Evolutionary conservation across 2,888 invertebrate species (phyloP).

Genomic region (Drosophila tanythrix): DNA sequence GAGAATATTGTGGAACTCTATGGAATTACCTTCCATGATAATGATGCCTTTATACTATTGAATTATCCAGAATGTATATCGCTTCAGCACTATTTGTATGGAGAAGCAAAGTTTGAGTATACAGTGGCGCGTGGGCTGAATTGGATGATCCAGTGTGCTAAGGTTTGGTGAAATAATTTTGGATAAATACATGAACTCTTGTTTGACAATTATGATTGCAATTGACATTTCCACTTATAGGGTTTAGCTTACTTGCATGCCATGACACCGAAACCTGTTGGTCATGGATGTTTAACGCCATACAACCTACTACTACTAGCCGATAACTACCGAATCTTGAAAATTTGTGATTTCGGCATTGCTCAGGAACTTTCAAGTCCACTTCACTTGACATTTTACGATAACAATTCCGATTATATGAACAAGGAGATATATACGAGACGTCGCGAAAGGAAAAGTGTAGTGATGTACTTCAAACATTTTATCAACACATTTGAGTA

Average conservation of each 20-base stretch:
- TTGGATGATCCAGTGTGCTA: conserved; percentile 20
- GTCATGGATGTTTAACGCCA: not conserved
- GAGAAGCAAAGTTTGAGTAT: not conserved
- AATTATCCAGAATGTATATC: conserved; percentile 5
- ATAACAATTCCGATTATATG: not conserved
- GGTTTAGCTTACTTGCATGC: conserved; percentile 5
- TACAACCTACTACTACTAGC: not conserved
- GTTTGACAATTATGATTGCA: not conserved
- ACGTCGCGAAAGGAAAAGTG: rapidly evolving
- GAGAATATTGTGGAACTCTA: conserved; percentile 9
- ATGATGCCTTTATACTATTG: not conserved
- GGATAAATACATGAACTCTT: not conserved
- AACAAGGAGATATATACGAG: rapidly evolving
- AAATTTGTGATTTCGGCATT: conserved; percentile 2
- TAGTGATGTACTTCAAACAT: too few species aligned
- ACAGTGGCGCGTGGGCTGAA: not conserved
- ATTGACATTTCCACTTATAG: conserved; percentile 1
- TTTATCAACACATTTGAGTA: too few species aligned
- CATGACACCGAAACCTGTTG: not conserved
- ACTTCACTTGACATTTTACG: not conserved
- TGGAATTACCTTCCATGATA: not conserved
- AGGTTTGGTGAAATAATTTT: not conserved
- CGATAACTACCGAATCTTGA: not conserved
- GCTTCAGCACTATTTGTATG: conserved; percentile 14
- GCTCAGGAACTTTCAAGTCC: not conserved